A percentile compares a stretch with the other conserved stretches of the same genome.
phyloP scores from a whole-genome alignment of 2,888 invertebrate species.

The Sisyra terminalis region DNA sequence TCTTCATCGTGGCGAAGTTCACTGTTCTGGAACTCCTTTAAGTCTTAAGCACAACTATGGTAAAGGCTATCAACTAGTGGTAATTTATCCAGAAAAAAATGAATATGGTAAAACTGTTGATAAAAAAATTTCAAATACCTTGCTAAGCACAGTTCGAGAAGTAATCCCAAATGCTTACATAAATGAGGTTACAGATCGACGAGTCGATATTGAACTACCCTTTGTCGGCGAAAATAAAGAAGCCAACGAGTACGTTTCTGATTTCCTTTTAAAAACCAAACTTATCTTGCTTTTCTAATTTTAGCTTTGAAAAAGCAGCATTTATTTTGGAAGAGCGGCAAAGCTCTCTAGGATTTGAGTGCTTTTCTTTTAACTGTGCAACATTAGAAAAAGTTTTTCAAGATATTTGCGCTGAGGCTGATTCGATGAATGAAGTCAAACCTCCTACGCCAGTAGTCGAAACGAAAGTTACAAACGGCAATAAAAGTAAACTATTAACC shows the following conservation, averaged over 20 bases:
- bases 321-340: conserved; percentile 31
- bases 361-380: conserved; percentile 39
- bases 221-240: conserved; percentile 17
- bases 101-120: conserved; percentile 1
- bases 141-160: conserved; percentile 26
- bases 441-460: too few species aligned
- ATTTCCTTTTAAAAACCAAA: background rate
- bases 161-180: conserved; percentile 30
- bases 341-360: conserved; percentile 27
- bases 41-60: conserved; percentile 38
- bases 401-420: conserved; percentile 31
- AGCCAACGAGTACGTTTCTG: conserved; percentile 9
- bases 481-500: too few species aligned
- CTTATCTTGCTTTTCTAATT: conserved; percentile 9
- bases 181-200: conserved; percentile 24
- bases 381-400: conserved; percentile 46
- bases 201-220: conserved; percentile 32
- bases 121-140: conserved; percentile 25
- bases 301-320: conserved; percentile 31
- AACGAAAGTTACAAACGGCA: too few species aligned
- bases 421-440: conserved; percentile 14
- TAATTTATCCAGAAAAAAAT: conserved; percentile 23
- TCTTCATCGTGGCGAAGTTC: conserved; percentile 47
- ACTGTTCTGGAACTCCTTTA: conserved; percentile 38
- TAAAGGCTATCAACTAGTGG: conserved; percentile 34